phyloP scores from a whole-genome alignment of 2,888 invertebrate genomes.

The Euzophera pinguis region DNA sequence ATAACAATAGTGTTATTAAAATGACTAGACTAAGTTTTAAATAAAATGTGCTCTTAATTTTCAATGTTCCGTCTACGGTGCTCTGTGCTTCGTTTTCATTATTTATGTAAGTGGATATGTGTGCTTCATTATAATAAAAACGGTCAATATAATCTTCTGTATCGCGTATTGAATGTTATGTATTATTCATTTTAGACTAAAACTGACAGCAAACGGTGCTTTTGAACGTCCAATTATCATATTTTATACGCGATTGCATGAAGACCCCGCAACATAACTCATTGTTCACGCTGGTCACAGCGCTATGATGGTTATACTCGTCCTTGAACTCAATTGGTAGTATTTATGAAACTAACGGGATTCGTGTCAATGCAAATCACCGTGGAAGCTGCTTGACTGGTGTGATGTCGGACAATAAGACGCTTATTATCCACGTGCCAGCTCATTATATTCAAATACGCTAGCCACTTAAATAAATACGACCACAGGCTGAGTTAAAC shows the following conservation, averaged over 20 bases:
- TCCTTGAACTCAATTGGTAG: slow-evolving; percentile 76
- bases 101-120: slow-evolving; percentile 23
- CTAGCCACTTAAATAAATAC: not conserved
- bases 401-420: slow-evolving; percentile 46
- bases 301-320: slow-evolving; percentile 65
- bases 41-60: no score
- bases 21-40: no score
- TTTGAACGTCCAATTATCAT: slow-evolving; percentile 69
- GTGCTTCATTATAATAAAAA: slow-evolving; percentile 24
- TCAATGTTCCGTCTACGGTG: no score
- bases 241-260: slow-evolving; percentile 72
- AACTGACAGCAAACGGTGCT: slow-evolving; percentile 41
- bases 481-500: not conserved
- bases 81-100: no score
- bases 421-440: slow-evolving; percentile 7
- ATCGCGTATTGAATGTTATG: not conserved
- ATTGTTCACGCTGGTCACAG: slow-evolving; percentile 77
- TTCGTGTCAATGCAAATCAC: slow-evolving; percentile 72
- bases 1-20: no score
- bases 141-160: slow-evolving; percentile 16
- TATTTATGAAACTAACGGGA: slow-evolving; percentile 73
- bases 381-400: slow-evolving; percentile 52
- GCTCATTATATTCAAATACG: slow-evolving; percentile 15
- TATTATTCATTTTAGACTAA: slow-evolving; percentile 14
- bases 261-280: slow-evolving; percentile 67